Evolutionary conservation across 2,888 invertebrate genomes (phyloP), one percentile per base, ranked within the genome.

Genomic region (Drymonia ruficornis): DNA sequence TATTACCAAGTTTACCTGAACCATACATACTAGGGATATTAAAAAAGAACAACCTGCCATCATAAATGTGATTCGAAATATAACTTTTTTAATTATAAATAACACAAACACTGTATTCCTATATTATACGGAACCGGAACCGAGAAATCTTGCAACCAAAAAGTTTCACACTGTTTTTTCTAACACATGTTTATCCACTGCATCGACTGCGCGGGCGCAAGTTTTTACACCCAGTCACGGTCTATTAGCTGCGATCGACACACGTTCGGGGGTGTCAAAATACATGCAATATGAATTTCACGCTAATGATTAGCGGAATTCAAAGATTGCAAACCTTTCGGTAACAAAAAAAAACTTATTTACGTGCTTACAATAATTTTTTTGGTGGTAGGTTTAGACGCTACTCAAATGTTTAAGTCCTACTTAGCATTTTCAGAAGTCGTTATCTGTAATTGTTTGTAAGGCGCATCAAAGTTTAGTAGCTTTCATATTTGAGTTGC

Each of bases 271-370:
- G 80, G 82, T 80, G 84, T 84, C 78, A 67, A 67, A 67, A 65
- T 70, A 79, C 78, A 82, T 49, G 63, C 62, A 56, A 61, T 65
- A 67, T 65, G 74, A 86, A 87, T 89, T 87, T 86, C 79, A 87
- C 87, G 87, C 83, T 84, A 86, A 87, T 81, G 84, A 83, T 89
- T 83, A 81, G 74, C 65, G 74, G 89, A 86, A 89, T 87, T 83
- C 69, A 65, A 58, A 55, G n/a, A 31, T 31, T 34, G 47, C 34
- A 34, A 13, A 16, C 19, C 12, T 18, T 43, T 43, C n/a, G n/a
- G 36, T 4, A 4, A n/a, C 36, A 36, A 36, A 36, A 36, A 36
- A n/a, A 23, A 2, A 23, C 23, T 23, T 23, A 11, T n/a, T 40
- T 40, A 40, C 40, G 7, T 16, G 4, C 7, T 40, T 40, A n/a